Percentiles rank a stretch among this genome's conserved stretches.
Evolutionary conservation across 2,113 vertebrate genomes (phyloP).

Genomic region (Caranx melampygus): DNA sequence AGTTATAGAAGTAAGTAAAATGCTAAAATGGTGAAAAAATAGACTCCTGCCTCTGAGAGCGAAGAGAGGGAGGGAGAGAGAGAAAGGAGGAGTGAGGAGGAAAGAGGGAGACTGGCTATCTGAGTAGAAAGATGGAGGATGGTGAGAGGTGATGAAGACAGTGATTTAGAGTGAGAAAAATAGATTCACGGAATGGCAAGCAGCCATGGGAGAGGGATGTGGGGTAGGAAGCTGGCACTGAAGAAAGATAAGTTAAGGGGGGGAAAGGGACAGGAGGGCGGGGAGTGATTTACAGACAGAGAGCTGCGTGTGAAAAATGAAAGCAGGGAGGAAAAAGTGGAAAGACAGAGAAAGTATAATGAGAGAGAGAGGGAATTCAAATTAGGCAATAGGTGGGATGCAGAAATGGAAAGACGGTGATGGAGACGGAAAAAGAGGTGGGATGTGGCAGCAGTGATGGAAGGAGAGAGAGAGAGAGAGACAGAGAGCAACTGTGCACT

Average conservation of each 20-base stretch:
- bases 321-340: not conserved
- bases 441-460: not conserved
- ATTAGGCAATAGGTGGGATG: slow-evolving; percentile 13
- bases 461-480: slow-evolving; percentile 34
- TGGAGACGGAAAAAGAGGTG: slow-evolving; percentile 26
- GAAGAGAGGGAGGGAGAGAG: not conserved
- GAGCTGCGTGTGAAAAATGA: slow-evolving; percentile 45
- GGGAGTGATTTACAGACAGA: slow-evolving; percentile 33
- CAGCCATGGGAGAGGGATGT: slow-evolving; percentile 54
- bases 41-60: slow-evolving; percentile 51
- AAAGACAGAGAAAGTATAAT: slow-evolving; percentile 5
- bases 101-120: slow-evolving; percentile 34
- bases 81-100: slow-evolving; percentile 22
- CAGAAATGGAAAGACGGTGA: slow-evolving; percentile 16
- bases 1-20: not conserved
- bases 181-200: slow-evolving; percentile 61
- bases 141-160: slow-evolving; percentile 65
- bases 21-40: slow-evolving; percentile 46
- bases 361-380: slow-evolving; percentile 18
- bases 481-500: slow-evolving; percentile 37
- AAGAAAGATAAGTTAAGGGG: slow-evolving; percentile 44
- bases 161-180: slow-evolving; percentile 69
- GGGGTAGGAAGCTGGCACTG: slow-evolving; percentile 44
- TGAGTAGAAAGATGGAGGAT: slow-evolving; percentile 41
- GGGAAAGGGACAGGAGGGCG: not conserved